Base-by-base conservation (phyloP, 2,797 vertebrate genomes). In the Gadopsis bispinosus region DNA sequence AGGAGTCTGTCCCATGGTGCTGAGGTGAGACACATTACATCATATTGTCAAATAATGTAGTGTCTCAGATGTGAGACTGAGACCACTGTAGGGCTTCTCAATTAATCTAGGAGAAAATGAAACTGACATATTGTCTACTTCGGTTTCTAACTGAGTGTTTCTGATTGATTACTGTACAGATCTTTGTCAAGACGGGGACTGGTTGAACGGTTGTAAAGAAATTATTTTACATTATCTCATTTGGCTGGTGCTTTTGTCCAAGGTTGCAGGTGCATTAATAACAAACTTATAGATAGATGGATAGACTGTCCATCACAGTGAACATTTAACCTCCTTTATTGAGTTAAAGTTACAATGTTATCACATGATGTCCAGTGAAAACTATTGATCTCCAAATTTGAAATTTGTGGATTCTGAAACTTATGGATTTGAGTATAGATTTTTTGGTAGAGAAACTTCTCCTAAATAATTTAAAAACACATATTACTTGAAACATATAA, bases 21-120 rank as follows among this genome's bases (percentile, higher is more conserved):
- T 55, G 96, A 98, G 97, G 98, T 99, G 93, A 96, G 91, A 73
- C 69, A 47, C 39, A 4, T 14, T 9, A n/a, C 2, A 0, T 45
- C 69, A 37, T 12, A 13, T 31, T 79, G 19, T 68, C 33, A 56
- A 1, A 61, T 69, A 67, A 74, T 9, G 20, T 17, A 22, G 43
- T 14, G 43, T 45, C 41, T 58, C 41, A 58, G 29, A 61, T 13
- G 64, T 61, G 31, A 17, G 29, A 51, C 48, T 33, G 22, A 66
- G 58, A 31, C 7, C 48, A 5, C 60, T 9, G n/a, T 17, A 10
- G 7, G n/a, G 53, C 29, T 74, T 45, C 45, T 13, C 45, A 22
- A 16, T 54, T 45, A 33, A 77, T 67, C 29, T 4, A 19, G 63
- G 29, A 75, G 5, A 59, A 35, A 55, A 2, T 35, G 7, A 26